Base-by-base conservation (phyloP, 37 sponge, comb jelly and placozoan genomes). In the Oopsacas minuta region DNA sequence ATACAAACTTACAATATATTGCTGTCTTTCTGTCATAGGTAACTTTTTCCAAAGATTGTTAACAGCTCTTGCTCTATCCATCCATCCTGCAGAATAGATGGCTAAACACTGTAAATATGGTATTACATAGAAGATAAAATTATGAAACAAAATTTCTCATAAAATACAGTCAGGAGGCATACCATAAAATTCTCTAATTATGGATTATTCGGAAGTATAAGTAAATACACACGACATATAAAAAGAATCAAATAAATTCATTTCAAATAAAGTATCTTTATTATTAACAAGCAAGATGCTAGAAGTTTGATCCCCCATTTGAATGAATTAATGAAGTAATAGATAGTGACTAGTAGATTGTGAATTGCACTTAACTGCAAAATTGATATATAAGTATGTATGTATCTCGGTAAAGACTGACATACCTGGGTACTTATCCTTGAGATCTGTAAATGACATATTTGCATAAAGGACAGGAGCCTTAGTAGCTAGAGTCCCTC, bases 391-490 rank as follows among this genome's bases (percentile, higher is more conserved):
- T 15, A 42, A 17, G 15, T 17, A 8, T 17, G 15, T 42, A 15
- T 15, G 15, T 42, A 42, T 17, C 8, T 42, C 49, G 15, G 49
- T 42, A 8, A 17, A 42, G 49, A 42, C 15, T 17, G 49, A 42
- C 12, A 30, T 37, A 83, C 84, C 84, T 37, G 84, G 84, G 12
- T 83, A 38, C 36, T 37, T 83, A 15, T 83, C 42, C 46, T 83
- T 83, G 36, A 83, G 84, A 35, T 83, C 51, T 5, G 83, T 82
- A 28, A 83, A 42, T 36, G 37, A 38, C 35, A 83, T 83, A 30
- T 83, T 83, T 42, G 84, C 39, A 38, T 83, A 83, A 20, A 83
- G 39, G 38, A 83, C 84, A 36, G 84, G 46, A 0, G 51, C 84
- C 12, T 42, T 28, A n/a, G 84, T 83, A 38, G 84, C 84, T 30